Base-by-base conservation (phyloP, 2,888 invertebrate genomes). In the Opisthograptis luteolata region DNA sequence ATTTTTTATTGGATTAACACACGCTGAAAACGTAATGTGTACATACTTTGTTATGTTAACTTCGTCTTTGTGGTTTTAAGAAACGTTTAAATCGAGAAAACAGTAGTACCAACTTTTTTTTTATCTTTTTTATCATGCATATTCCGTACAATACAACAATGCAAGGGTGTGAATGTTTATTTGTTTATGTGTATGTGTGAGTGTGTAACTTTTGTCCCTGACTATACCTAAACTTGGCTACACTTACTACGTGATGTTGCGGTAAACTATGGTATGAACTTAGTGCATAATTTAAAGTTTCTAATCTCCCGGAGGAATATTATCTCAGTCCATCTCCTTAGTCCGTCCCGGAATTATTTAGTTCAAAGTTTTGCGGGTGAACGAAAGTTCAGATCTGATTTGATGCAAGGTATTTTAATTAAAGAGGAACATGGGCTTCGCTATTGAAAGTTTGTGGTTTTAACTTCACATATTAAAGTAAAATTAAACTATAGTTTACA, bases 281-380 rank as follows among this genome's bases (percentile, higher is more conserved):
- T 45, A 44, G 40, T 41, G 44, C 35, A 51, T 40, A 51, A 51
- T 37, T 51, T 40, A 51, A 51, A 45, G 24, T 45, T 40, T 39
- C 34, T 39, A 45, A 51, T 44, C 44, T 51, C 40, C 22, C 10
- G 50, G 17, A 44, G 22, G 19, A 45, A 35, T 45, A 45, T 51
- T 35, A 34, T 39, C 39, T 19, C 28, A 43, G 39, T 35, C 30
- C 40, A 40, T 45, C 39, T 44, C 39, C 40, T 39, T 36, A 51
- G 44, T 44, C 39, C 37, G 44, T 25, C 39, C 34, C 32, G 22
- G 43, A 39, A 49, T 49, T 43, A 49, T 27, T 39, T 43, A 44
- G 39, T 43, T 49, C 10, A 49, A 43, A 43, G 49, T 34, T 43
- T 41, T 34, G 27, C 39, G 39, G 36, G 13, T 45, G 37, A 39